Percentiles rank a stretch among this genome's conserved stretches.
Conservation (phyloP, 1,140 invertebrate species). For the Palaemon carinicauda region DNA sequence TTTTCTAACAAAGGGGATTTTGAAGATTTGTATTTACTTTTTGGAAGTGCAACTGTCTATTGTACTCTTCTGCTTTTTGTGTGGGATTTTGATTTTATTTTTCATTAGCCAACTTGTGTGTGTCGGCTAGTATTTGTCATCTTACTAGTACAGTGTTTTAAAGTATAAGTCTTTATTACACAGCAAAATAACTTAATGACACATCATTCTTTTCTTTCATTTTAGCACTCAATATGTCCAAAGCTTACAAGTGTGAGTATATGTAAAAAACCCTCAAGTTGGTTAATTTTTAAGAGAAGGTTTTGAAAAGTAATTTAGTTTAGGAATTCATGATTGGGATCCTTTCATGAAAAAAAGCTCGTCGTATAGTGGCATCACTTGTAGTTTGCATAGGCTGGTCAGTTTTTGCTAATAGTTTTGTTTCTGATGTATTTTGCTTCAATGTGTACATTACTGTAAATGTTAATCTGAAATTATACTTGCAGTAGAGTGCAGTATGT, state of each 20-base stretch:
- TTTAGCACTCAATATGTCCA: constrained; percentile 55
- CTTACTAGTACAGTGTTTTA: no score
- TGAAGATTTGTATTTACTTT: no score
- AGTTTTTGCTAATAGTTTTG: neutral
- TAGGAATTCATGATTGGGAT: neutral
- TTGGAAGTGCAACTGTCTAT: no score
- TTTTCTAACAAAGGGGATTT: no score
- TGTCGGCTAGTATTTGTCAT: no score
- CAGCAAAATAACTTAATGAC: neutral
- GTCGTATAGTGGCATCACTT: neutral
- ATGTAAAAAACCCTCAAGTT: neutral
- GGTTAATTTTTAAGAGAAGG: neutral
- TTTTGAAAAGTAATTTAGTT: neutral
- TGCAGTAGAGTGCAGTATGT: neutral
- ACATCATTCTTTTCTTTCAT: constrained; percentile 21
- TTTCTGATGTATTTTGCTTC: neutral
- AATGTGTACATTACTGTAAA: neutral
- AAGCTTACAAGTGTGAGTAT: constrained; percentile 53
- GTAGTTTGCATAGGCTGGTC: neutral
- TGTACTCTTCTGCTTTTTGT: no score
- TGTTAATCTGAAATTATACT: neutral
- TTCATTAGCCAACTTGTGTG: no score
- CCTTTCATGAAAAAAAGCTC: neutral
- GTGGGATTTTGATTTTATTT: no score
- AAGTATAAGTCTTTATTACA: no score